Evolutionary conservation across 2,888 invertebrate genomes (phyloP).

Genomic region (Heterodera filipjevi): DNA sequence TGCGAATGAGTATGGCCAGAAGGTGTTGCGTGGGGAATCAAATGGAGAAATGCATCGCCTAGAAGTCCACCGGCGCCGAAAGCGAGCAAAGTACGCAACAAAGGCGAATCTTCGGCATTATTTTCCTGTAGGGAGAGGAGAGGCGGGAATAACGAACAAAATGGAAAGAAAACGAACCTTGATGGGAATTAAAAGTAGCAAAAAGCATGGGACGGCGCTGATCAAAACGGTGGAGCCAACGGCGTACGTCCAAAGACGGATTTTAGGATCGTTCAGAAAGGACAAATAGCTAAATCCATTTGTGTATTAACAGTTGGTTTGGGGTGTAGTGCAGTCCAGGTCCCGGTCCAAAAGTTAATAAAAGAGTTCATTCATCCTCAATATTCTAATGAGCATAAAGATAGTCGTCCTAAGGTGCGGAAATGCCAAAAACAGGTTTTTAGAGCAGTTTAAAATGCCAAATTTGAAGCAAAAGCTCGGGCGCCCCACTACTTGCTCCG

Average conservation of each 20-base stretch:
- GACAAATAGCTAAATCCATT: constrained; percentile 55
- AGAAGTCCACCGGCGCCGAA: constrained; percentile 91
- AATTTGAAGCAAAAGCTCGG: too few species aligned
- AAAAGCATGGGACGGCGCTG: constrained; percentile 89
- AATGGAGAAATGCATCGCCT: constrained; percentile 96
- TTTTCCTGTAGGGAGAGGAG: too few species aligned
- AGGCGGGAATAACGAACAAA: constrained; percentile 4
- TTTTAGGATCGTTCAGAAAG: constrained; percentile 58
- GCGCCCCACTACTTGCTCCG: too few species aligned
- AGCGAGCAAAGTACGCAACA: constrained; percentile 73
- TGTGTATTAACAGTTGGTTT: too few species aligned
- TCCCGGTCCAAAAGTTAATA: too few species aligned
- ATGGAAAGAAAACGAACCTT: constrained; percentile 68
- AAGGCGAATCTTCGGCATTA: constrained; percentile 54
- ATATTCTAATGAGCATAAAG: too few species aligned
- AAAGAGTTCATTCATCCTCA: too few species aligned
- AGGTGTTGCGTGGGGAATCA: constrained; percentile 90
- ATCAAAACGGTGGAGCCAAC: constrained; percentile 82
- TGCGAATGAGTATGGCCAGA: constrained; percentile 71
- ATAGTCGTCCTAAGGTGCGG: too few species aligned
- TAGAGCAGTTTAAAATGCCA: too few species aligned
- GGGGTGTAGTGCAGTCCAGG: too few species aligned
- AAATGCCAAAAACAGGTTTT: too few species aligned
- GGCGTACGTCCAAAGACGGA: constrained; percentile 60
- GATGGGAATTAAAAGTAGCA: constrained; percentile 88